Evolutionary conservation across 1,140 invertebrate genomes (phyloP), one percentile per base, ranked within the genome.

Genomic region (Drosophila suzukii): DNA sequence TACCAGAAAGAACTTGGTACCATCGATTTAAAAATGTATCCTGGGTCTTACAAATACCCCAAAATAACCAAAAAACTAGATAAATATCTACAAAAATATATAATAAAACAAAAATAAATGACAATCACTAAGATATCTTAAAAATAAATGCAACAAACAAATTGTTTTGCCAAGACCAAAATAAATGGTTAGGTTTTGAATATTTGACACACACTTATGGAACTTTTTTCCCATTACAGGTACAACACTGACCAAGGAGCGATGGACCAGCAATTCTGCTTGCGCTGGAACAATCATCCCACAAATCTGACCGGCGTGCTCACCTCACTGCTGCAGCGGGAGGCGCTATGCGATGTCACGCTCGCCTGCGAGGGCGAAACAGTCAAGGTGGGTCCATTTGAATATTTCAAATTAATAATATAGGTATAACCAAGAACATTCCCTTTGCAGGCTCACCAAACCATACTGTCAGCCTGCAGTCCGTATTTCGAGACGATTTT

Each of bases 401-500:
- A 34, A 5, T 10, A 12, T 12, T 6, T 15, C 4, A 4, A 3
- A 3, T 17, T 13, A 12, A 10, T 3, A 8, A 11, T 20, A 15
- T 13, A 2, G 1, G 0, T 0, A 4, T 27, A 6, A 27, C 7
- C 30, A 8, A 11, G 13, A 5, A 10, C 0, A 4, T 6, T 17
- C 27, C 7, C 27, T 4, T 71, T 78, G 10, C 27, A 94, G 94
- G 97, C 97, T 78, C 97, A 98, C 93, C 97, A 98, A 93, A 97
- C 97, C 61, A 97, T 98, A 93, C 94, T 98, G 55, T 98, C 97
- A 47, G 97, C 97, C 75, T 98, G 97, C 94, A 98, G 97, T 93
- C 97, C 97, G 58, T 98, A 98, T 94, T 98, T 98, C 93, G 97
- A 98, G 94, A 96, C 95, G 92, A 96, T 98, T 93, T 98, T 98